Evolutionary conservation across 2,797 vertebrate genomes (phyloP), one percentile per base, ranked within the genome.

Genomic region (Pseudochirops corinnae): DNA sequence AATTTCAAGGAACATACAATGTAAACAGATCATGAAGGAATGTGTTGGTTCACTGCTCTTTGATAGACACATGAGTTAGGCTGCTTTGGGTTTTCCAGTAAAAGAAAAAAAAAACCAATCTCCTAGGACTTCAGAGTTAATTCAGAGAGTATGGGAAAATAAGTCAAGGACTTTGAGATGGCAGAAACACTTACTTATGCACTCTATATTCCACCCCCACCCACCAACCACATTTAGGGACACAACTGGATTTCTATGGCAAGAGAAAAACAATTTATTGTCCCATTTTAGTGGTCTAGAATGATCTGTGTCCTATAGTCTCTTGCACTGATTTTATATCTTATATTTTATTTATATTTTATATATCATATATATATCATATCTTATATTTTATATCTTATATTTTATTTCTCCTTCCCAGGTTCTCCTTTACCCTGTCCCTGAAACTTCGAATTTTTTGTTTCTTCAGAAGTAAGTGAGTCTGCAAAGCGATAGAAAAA

Each of bases 201-300:
- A 93, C 31, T 74, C 62, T 4, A 21, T 39, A 39, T 74, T 31
- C 62, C 16, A 74, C 62, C 16, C 33, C 62, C n/a, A 21, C 16
- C 7, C n/a, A 74, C 14, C 13, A 29, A 46, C 90, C 58, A 50
- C 29, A 91, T 96, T 95, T 90, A 95, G 97, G 94, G 94, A 92
- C 26, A 92, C 39, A 92, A 95, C 52, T 92, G 46, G 28, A 11
- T 94, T 67, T 93, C 95, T 52, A 96, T 91, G 87, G 56, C 52
- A 94, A 82, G 98, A 97, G 9, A 94, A 92, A 67, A 93, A 96
- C 94, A 97, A 94, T 82, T 95, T 96, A 91, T 56, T 91, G 90
- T 26, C 4, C 94, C 56, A 57, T 95, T 62, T 94, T 87, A 94
- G 92, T 97, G 90, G 53, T 93, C 92, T 91, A 96, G 96, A 95